Base-by-base conservation (phyloP, 2,113 vertebrate genomes). In the Ascaphus truei region DNA sequence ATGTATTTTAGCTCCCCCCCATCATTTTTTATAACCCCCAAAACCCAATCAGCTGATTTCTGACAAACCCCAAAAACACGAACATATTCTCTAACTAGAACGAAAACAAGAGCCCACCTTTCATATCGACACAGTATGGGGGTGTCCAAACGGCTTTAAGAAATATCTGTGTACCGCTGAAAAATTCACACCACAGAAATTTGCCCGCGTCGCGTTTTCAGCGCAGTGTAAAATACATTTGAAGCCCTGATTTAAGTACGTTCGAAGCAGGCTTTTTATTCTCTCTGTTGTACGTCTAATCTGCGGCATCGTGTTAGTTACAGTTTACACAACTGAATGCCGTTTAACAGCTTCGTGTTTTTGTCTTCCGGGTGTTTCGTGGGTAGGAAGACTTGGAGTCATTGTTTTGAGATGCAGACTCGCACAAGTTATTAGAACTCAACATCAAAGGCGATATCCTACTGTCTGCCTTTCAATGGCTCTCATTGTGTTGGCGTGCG, bases 391-490 rank as follows among this genome's bases (percentile, higher is more conserved):
- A 79, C 77, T 79, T 73, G 75, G 83, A 89, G 89, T n/a, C 86
- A 91, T 88, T 90, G 93, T 92, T 91, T 90, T 81, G 88, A 90
- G 90, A 92, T 83, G 81, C 91, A 93, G 93, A 93, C 87, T 88
- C 83, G 86, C 90, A 92, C 86, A 89, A 85, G 80, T 88, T 91
- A 90, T 92, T 89, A 88, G 90, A 92, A 85, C 80, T 80, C 72
- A 76, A 84, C 87, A 92, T 90, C 92, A 89, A 87, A 89, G 84
- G 79, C 76, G 74, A 74, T 84, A 48, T 86, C 88, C 86, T 77
- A 87, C 84, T 45, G 86, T 85, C 84, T 80, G 78, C 77, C 73
- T 83, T 84, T 91, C 84, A 92, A 87, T 88, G 55, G 77, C 83
- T 76, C 77, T 83, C 87, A 84, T 91, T 92, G 87, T 86, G 84